A percentile compares a stretch with the other conserved stretches of the same genome.
These are phyloP conservation scores for Macaria notata DNA, from an alignment of 2,888 invertebrate genomes.

Conservation along the genomic window DNA sequence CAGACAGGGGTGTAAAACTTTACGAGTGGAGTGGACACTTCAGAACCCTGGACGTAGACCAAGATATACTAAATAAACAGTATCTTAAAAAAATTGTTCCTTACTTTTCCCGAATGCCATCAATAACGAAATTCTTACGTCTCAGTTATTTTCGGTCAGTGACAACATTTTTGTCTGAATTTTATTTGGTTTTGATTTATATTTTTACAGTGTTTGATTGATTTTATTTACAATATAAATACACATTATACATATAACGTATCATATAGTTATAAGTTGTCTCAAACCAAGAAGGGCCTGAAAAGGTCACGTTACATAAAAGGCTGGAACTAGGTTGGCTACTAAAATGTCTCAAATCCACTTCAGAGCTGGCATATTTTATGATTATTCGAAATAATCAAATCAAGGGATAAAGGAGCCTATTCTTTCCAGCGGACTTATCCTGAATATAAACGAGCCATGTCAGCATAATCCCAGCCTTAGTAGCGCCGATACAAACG, in stretches of 20 bases:
- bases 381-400: constrained; percentile 7
- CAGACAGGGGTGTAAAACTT: constrained; percentile 37
- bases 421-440: not conserved
- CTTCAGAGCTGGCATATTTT: not conserved
- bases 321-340: too few relatives aligned
- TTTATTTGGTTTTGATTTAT: too few relatives aligned
- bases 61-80: constrained; percentile 20
- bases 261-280: too few relatives aligned
- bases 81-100: constrained; percentile 13
- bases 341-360: too few relatives aligned
- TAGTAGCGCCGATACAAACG: constrained; percentile 4
- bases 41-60: constrained; percentile 27
- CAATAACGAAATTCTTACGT: constrained; percentile 31
- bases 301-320: too few relatives aligned
- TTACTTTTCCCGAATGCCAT: constrained; percentile 33
- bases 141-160: not conserved
- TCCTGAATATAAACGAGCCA: constrained; percentile 7
- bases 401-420: constrained; percentile 6
- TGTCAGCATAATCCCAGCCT: constrained; percentile 4
- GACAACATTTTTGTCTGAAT: too few relatives aligned
- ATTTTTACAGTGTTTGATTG: not conserved
- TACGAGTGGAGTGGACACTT: constrained; percentile 37
- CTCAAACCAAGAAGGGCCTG: too few relatives aligned
- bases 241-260: too few relatives aligned
- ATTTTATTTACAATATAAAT: not conserved